Evolutionary conservation across 2,888 invertebrate species (phyloP).

Genomic region (Dicyrtoma fusca): DNA sequence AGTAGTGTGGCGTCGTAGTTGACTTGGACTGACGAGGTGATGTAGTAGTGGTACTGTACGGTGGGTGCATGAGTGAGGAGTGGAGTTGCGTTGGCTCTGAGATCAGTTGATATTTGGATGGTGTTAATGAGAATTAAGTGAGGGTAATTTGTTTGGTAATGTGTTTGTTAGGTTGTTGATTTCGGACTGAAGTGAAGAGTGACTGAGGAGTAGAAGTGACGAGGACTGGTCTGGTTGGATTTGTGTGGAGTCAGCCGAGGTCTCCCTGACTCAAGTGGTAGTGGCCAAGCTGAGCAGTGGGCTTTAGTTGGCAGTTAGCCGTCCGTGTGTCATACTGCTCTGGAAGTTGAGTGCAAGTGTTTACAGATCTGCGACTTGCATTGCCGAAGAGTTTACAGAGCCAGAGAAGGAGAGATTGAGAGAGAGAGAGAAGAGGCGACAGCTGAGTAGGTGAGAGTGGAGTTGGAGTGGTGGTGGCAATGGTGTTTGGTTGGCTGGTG

Average conservation of each 20-base stretch:
- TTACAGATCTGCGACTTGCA: too few species aligned
- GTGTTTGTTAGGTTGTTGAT: constrained; percentile 35
- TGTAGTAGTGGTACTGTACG: background rate
- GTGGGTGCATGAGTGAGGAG: constrained; percentile 20
- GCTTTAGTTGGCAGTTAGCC: constrained; percentile 4
- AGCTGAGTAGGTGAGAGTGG: background rate
- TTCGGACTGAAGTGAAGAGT: constrained; percentile 25
- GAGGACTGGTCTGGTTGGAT: background rate
- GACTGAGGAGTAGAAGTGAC: background rate
- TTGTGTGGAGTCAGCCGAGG: background rate
- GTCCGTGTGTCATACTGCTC: too few species aligned
- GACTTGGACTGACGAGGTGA: background rate
- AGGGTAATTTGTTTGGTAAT: constrained; percentile 46
- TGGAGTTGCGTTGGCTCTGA: constrained; percentile 12
- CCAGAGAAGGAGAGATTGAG: constrained; percentile 6
- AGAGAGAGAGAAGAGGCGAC: background rate
- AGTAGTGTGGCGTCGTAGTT: background rate
- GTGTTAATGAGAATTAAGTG: constrained; percentile 52
- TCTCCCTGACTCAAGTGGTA: constrained; percentile 1
- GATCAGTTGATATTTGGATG: constrained; percentile 45
- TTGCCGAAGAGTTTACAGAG: background rate
- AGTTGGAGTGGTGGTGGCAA: background rate
- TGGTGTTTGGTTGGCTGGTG: background rate
- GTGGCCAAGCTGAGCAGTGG: background rate
- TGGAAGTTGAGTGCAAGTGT: too few species aligned